These are phyloP conservation scores for Leucoraja ocellata DNA, from an alignment of 2,797 vertebrate genomes.

Conservation along the genomic window DNA sequence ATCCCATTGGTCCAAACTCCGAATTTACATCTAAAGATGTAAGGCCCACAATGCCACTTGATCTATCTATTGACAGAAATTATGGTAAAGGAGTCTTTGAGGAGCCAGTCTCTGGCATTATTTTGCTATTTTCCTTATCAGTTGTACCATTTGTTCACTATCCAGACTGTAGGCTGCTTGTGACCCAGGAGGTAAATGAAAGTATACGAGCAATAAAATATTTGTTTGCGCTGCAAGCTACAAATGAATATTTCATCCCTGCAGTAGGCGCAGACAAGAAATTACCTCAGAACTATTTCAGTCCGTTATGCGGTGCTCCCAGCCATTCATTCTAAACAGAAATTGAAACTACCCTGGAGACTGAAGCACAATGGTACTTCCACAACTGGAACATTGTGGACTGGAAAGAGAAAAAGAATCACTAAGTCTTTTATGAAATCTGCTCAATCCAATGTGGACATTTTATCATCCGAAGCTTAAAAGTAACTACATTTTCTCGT, in stretches of 20 bases:
- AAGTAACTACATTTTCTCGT: background rate
- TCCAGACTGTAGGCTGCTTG: too few species aligned
- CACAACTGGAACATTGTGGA: background rate
- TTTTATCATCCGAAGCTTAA: background rate
- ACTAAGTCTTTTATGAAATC: constrained; percentile 10
- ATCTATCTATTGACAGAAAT: background rate
- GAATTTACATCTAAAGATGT: background rate
- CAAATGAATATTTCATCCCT: background rate
- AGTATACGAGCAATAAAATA: constrained; percentile 6
- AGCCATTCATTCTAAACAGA: too few species aligned
- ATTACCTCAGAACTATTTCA: constrained; percentile 14
- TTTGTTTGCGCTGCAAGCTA: background rate
- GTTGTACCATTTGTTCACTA: background rate
- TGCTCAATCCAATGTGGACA: background rate
- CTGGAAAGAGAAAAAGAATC: background rate
- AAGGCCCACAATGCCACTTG: background rate
- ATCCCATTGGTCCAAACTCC: background rate
- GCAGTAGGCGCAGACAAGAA: background rate
- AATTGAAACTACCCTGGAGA: constrained; percentile 12
- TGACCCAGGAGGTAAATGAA: background rate
- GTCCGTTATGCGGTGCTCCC: background rate
- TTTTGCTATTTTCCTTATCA: background rate
- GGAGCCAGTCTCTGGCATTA: background rate
- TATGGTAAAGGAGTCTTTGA: background rate
- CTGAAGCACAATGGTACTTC: background rate